Percentiles rank a stretch among this genome's conserved stretches.
Evolutionary conservation across 2,797 vertebrate genomes (phyloP).

Genomic region (Otus scops): DNA sequence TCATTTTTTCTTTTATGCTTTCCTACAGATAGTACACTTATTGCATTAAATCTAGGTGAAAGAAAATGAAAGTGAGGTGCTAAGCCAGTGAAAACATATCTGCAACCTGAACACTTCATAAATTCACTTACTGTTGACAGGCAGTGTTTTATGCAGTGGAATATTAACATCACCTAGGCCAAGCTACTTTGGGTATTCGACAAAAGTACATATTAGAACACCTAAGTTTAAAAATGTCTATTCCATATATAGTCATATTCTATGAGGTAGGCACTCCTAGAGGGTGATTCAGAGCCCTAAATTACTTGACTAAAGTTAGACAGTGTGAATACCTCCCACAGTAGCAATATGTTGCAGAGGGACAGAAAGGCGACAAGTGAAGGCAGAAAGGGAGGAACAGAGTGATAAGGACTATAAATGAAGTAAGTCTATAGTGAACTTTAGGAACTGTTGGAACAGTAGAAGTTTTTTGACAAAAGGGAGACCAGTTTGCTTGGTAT

Average conservation of each 20-base stretch:
- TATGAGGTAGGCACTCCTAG: slow-evolving; percentile 8
- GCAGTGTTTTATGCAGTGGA: not conserved
- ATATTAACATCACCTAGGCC: not conserved
- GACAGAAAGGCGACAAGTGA: slow-evolving; percentile 11
- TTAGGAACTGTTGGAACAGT: not conserved
- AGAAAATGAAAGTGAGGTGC: not conserved
- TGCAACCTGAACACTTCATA: not conserved
- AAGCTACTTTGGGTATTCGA: not conserved
- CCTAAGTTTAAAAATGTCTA: slow-evolving; percentile 28
- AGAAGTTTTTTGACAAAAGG: not conserved
- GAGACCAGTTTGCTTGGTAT: not conserved
- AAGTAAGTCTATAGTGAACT: not conserved
- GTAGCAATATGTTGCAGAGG: slow-evolving; percentile 45
- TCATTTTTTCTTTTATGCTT: not conserved
- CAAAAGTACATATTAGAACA: slow-evolving; percentile 19
- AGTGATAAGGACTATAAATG: slow-evolving; percentile 2
- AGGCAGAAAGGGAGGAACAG: not conserved
- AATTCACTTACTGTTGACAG: not conserved
- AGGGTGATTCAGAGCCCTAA: slow-evolving; percentile 47
- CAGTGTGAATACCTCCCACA: slow-evolving; percentile 55
- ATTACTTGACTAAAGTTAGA: slow-evolving; percentile 51
- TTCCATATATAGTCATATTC: slow-evolving; percentile 50
- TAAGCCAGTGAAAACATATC: not conserved
- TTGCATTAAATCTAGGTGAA: not conserved
- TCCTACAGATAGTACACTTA: not conserved